phyloP scores from a whole-genome alignment of 1,140 invertebrate species.

The Drosophila nebulosa region DNA sequence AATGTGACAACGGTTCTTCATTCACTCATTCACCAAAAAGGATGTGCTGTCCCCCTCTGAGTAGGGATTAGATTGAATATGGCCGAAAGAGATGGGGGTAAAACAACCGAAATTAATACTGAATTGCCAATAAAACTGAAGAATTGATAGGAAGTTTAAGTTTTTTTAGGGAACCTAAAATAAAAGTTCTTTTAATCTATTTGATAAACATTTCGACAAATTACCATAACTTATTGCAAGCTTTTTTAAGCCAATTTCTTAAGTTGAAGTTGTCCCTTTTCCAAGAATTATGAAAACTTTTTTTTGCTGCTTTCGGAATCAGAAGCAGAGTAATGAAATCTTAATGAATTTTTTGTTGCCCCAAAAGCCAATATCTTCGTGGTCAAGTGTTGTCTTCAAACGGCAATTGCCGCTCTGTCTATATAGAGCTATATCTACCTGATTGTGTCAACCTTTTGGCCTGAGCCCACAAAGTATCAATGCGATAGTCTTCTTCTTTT shows the following conservation, averaged over 20 bases:
- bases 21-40: neutral
- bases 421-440: slow-evolving; percentile 55
- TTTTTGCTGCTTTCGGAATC: neutral
- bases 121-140: too few species aligned
- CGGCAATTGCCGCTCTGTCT: slow-evolving; percentile 48
- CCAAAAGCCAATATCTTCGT: neutral
- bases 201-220: neutral
- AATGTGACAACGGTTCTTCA: slow-evolving; percentile 37
- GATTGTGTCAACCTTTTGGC: slow-evolving; percentile 70
- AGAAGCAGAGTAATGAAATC: slow-evolving; percentile 52
- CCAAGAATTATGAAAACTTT: neutral
- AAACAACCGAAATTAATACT: too few species aligned
- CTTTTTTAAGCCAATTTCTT: neutral
- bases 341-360: slow-evolving; percentile 48
- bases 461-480: slow-evolving; percentile 54
- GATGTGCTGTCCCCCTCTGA: neutral
- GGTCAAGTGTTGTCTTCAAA: slow-evolving; percentile 73
- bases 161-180: too few species aligned
- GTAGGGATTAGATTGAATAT: neutral
- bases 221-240: neutral
- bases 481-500: slow-evolving; percentile 17
- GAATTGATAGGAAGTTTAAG: too few species aligned
- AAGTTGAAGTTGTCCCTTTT: neutral
- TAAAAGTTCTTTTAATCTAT: too few species aligned
- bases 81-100: neutral